Evolutionary conservation across 30 jellyfish, hydroid and myxozoan species (phyloP).

Genomic region (Aurelia sp.): DNA sequence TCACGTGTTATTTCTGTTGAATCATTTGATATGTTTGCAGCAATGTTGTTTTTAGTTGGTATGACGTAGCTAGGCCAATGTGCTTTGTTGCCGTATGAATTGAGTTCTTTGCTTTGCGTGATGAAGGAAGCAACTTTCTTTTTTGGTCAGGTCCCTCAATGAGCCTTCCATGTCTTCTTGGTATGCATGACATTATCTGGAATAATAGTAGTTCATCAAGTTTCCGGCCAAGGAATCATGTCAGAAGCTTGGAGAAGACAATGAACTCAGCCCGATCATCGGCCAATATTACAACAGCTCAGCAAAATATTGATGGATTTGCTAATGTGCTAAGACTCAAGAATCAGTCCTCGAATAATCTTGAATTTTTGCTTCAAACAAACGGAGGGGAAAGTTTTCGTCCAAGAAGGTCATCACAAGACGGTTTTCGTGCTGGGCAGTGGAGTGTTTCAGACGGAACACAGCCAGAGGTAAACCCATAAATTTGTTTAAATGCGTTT

Average conservation of each 20-base stretch:
- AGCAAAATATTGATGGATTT: constrained; percentile 29
- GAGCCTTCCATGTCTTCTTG: constrained; percentile 97
- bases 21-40: no score
- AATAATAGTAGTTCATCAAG: constrained; percentile 72
- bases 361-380: constrained; percentile 52
- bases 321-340: constrained; percentile 39
- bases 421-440: constrained; percentile 62
- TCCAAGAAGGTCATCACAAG: constrained; percentile 17
- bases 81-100: constrained; percentile 7
- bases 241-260: constrained; percentile 58
- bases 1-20: no score
- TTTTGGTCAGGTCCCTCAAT: constrained; percentile 72
- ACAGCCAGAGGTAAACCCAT: constrained; percentile 56
- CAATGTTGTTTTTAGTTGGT: no score
- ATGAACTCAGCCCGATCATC: constrained; percentile 54
- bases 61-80: constrained; percentile 20
- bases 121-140: constrained; percentile 1
- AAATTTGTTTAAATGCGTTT: neutral
- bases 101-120: neutral
- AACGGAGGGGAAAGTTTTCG: constrained; percentile 56
- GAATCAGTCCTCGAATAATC: constrained; percentile 38
- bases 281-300: constrained; percentile 2
- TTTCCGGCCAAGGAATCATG: constrained; percentile 71
- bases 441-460: constrained; percentile 81
- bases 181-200: constrained; percentile 98